Percentiles rank a stretch among this genome's conserved stretches.
Evolutionary conservation across 1,140 invertebrate genomes (phyloP).

Genomic region (Habropoda laboriosa): DNA sequence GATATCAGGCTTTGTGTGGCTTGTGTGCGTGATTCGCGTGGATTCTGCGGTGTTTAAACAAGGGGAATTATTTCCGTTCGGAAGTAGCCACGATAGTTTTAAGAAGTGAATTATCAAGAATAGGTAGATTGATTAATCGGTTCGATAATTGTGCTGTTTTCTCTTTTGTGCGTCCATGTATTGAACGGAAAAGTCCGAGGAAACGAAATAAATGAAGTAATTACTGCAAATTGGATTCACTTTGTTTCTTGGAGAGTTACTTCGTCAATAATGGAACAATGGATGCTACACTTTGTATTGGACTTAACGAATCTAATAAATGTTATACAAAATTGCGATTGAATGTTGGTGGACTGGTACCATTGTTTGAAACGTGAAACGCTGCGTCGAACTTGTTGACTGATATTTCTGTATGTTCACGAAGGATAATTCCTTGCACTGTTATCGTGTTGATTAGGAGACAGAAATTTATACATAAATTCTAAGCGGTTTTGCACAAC

Average conservation of each 20-base stretch:
- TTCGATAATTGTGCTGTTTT: neutral
- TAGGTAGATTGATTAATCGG: neutral
- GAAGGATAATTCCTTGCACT: too few species aligned
- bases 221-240: neutral
- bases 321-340: neutral
- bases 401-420: too few species aligned
- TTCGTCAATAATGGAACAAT: conserved; percentile 2
- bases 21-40: neutral
- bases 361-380: neutral
- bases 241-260: neutral
- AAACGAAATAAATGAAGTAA: conserved; percentile 16
- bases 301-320: conserved; percentile 5
- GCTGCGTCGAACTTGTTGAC: too few species aligned
- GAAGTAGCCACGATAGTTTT: too few species aligned
- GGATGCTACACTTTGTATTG: neutral
- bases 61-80: too few species aligned
- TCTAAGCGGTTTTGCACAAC: too few species aligned
- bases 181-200: neutral
- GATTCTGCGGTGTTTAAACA: neutral
- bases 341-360: neutral
- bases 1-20: neutral
- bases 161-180: neutral
- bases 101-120: neutral
- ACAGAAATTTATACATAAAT: too few species aligned
- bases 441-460: too few species aligned